A percentile compares a stretch with the other conserved stretches of the same genome.
phyloP scores from a whole-genome alignment of 2,888 invertebrate species.

The Melolontha melolontha region DNA sequence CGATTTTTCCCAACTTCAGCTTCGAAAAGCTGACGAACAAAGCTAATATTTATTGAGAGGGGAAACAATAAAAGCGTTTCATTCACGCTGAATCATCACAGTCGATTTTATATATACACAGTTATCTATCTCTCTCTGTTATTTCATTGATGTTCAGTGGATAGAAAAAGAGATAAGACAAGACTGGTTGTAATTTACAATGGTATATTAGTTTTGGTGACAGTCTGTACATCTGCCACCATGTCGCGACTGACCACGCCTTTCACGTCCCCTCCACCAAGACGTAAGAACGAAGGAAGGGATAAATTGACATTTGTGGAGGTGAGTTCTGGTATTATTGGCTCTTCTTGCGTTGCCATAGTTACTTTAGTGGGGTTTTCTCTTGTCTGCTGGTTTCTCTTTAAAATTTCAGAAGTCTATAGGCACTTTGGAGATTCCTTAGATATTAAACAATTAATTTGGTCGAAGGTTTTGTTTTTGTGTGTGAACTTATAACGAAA shows the following conservation, averaged over 20 bases:
- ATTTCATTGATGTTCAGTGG: neutral
- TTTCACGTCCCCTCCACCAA: constrained; percentile 46
- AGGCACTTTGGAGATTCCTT: neutral
- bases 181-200: constrained; percentile 33
- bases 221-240: constrained; percentile 56
- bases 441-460: neutral
- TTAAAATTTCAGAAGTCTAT: constrained; percentile 17
- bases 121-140: constrained; percentile 27
- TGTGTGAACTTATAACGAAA: neutral
- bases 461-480: neutral
- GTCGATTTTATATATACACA: constrained; percentile 33
- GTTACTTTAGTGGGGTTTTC: constrained; percentile 45
- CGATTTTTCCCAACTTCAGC: constrained; percentile 55
- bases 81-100: constrained; percentile 53
- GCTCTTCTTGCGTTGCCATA: constrained; percentile 55
- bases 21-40: constrained; percentile 62
- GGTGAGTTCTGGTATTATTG: constrained; percentile 52
- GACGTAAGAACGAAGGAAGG: constrained; percentile 45
- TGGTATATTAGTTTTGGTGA: constrained; percentile 49
- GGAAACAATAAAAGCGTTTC: constrained; percentile 63
- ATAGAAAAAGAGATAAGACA: constrained; percentile 38
- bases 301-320: constrained; percentile 49
- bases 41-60: constrained; percentile 64
- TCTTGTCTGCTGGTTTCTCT: constrained; percentile 17
- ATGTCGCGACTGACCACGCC: constrained; percentile 54